A percentile compares a stretch with the other conserved stretches of the same genome.
Conservation (phyloP, 2,888 invertebrate genomes). For the Trachelus stipa region DNA sequence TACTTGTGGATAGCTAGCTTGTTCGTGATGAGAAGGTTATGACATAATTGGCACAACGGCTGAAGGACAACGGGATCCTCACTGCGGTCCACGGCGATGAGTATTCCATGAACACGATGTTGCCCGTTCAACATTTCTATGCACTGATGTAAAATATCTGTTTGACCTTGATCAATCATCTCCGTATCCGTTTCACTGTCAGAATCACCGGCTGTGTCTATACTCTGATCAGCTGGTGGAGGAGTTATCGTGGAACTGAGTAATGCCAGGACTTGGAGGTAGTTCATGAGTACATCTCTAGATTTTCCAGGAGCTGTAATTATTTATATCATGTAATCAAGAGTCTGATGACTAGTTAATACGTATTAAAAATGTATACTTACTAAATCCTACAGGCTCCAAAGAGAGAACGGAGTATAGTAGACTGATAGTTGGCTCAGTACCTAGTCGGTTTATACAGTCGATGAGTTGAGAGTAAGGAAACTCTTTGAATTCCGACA, state of each 20-base stretch:
- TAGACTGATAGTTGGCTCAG: constrained; percentile 73
- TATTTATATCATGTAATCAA: constrained; percentile 1
- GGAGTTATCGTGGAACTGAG: constrained; percentile 62
- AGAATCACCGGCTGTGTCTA: constrained; percentile 68
- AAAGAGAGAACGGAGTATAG: constrained; percentile 77
- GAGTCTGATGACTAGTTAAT: neutral
- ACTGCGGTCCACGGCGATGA: constrained; percentile 68
- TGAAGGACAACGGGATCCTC: constrained; percentile 72
- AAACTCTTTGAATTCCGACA: constrained; percentile 68
- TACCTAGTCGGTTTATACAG: constrained; percentile 63
- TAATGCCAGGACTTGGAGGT: constrained; percentile 73
- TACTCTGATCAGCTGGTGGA: constrained; percentile 66
- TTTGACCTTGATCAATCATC: constrained; percentile 69
- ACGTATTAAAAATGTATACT: constrained; percentile 51
- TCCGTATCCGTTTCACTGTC: constrained; percentile 73
- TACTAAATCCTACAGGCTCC: constrained; percentile 76
- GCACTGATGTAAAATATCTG: constrained; percentile 70
- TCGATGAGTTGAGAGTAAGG: constrained; percentile 69
- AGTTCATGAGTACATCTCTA: constrained; percentile 61
- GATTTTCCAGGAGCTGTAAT: constrained; percentile 44
- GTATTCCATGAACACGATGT: constrained; percentile 70
- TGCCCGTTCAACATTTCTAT: constrained; percentile 77
- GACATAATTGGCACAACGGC: constrained; percentile 82
- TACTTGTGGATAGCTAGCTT: constrained; percentile 86
- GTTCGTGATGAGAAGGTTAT: constrained; percentile 84